These are phyloP conservation scores for Enteromius argenteus DNA, from an alignment of 2,797 vertebrate genomes.

Conservation along the genomic window DNA sequence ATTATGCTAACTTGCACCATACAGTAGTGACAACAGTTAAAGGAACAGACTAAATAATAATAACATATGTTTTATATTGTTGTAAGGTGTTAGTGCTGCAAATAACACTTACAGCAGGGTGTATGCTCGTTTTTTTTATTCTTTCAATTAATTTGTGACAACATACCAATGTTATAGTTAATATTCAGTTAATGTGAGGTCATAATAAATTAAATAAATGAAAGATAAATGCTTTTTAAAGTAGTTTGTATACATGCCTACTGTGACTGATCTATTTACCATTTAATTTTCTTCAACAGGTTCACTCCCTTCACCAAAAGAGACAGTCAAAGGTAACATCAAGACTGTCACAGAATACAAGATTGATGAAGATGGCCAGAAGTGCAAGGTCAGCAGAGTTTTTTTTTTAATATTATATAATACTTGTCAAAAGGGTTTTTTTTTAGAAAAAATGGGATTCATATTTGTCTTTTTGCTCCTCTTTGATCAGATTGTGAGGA, in stretches of 20 bases:
- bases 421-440: neutral
- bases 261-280: neutral
- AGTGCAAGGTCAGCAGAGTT: conserved; percentile 83
- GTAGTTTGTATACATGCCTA: too few relatives aligned
- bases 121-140: too few relatives aligned
- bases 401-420: neutral
- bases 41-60: neutral
- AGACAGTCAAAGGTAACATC: conserved; percentile 92
- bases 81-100: neutral
- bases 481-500: conserved; percentile 86
- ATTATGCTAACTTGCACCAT: too few relatives aligned
- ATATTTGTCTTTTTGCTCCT: neutral
- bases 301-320: conserved; percentile 87
- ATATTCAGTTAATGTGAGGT: neutral
- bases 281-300: conserved; percentile 67
- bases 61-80: neutral
- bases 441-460: neutral
- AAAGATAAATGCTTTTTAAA: neutral
- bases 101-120: neutral
- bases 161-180: neutral
- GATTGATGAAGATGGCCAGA: conserved; percentile 92
- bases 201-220: neutral
- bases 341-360: conserved; percentile 95
- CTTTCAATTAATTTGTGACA: neutral
- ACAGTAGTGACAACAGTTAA: neutral